Percentiles rank a stretch among this genome's conserved stretches.
phyloP scores from a whole-genome alignment of 2,113 vertebrate genomes.

The Thryonomys swinderianus region DNA sequence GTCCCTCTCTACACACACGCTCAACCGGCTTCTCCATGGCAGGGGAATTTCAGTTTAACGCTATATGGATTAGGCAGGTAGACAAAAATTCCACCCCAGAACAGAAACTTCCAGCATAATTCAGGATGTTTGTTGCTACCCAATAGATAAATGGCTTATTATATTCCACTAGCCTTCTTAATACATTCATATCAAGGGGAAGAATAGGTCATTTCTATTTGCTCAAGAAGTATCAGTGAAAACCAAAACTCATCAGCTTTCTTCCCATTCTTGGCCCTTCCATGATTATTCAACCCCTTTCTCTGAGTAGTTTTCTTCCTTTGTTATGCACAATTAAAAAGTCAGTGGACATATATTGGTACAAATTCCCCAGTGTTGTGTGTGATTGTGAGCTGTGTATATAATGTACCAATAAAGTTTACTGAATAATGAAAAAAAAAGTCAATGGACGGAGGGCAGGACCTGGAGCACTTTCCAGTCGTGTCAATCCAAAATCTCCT shows the following conservation, averaged over 20 bases:
- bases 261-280: neutral
- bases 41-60: slow-evolving; percentile 51
- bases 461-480: neutral
- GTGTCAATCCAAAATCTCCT: neutral
- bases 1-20: slow-evolving; percentile 39
- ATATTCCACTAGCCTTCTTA: slow-evolving; percentile 26
- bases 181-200: neutral
- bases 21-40: slow-evolving; percentile 39
- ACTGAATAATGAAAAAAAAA: neutral
- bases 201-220: neutral
- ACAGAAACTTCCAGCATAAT: slow-evolving; percentile 18
- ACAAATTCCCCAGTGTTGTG: too few relatives aligned
- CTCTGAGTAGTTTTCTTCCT: neutral
- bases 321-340: neutral
- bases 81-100: slow-evolving; percentile 2
- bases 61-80: slow-evolving; percentile 20
- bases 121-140: slow-evolving; percentile 31
- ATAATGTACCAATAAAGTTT: too few relatives aligned
- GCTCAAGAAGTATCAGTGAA: neutral
- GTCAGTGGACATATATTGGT: neutral
- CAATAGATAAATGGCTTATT: neutral
- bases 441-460: neutral
- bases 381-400: too few relatives aligned
- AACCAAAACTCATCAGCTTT: neutral
- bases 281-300: neutral